Conservation (phyloP, 2,797 vertebrate genomes). For the Malurus splendens region DNA sequence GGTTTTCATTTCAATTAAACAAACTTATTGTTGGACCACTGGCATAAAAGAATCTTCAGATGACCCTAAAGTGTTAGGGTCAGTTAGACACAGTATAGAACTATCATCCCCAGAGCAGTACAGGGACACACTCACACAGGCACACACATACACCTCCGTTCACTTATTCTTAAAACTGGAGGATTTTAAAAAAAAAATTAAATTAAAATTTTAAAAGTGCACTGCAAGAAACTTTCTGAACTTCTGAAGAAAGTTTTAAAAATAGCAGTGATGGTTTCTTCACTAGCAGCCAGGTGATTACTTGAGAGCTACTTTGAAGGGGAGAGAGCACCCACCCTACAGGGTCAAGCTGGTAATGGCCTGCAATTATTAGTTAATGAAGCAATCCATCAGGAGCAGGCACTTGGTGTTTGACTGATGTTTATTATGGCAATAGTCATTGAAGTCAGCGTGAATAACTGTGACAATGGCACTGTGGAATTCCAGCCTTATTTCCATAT, state of each 20-base stretch:
- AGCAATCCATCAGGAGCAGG: background rate
- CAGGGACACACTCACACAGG: background rate
- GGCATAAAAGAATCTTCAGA: background rate
- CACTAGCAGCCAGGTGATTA: background rate
- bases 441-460: background rate
- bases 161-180: background rate
- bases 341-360: background rate
- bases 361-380: background rate
- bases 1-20: background rate
- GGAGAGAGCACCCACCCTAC: background rate
- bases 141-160: background rate
- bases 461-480: background rate
- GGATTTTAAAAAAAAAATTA: background rate
- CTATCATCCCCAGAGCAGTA: background rate
- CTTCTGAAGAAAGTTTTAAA: background rate
- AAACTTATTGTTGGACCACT: background rate
- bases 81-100: background rate
- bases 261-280: background rate
- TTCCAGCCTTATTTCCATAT: constrained; percentile 34
- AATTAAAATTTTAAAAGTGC: background rate
- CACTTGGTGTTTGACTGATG: background rate
- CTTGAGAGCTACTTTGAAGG: background rate
- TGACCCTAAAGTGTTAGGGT: background rate
- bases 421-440: background rate
- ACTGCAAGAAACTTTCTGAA: background rate